Evolutionary conservation across 2,797 vertebrate genomes (phyloP).

Genomic region (Crocidura indochinensis): DNA sequence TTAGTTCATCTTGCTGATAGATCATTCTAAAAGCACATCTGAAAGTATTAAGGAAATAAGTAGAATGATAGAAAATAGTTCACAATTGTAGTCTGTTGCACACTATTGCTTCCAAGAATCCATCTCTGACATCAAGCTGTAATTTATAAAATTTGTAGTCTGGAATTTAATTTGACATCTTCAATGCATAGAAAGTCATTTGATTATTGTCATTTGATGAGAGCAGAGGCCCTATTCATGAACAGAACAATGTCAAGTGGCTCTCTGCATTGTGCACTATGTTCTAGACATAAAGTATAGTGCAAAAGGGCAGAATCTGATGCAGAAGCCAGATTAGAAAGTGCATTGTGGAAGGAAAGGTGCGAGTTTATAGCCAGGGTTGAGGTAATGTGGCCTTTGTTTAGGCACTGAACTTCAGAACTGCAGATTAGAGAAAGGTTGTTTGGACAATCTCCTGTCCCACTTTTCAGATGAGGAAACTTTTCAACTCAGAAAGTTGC

Average conservation of each 20-base stretch:
- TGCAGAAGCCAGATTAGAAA: background rate
- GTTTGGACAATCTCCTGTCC: background rate
- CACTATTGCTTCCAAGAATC: slow-evolving; percentile 26
- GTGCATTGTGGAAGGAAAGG: slow-evolving; percentile 17
- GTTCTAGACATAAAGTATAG: background rate
- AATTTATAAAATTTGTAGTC: slow-evolving; percentile 43
- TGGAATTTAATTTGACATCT: slow-evolving; percentile 17
- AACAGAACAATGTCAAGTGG: slow-evolving; percentile 32
- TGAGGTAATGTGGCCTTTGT: slow-evolving; percentile 7
- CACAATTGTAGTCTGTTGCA: slow-evolving; percentile 29
- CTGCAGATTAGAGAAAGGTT: background rate
- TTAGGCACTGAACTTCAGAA: background rate
- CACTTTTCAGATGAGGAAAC: slow-evolving; percentile 35
- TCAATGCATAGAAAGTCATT: slow-evolving; percentile 39
- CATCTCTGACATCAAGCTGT: background rate
- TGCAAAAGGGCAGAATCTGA: background rate
- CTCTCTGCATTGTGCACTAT: background rate
- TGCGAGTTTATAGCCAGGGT: background rate
- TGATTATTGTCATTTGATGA: slow-evolving; percentile 60
- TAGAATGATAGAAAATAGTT: slow-evolving; percentile 40
- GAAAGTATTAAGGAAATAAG: slow-evolving; percentile 50
- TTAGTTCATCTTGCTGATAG: background rate
- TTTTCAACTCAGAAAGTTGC: background rate
- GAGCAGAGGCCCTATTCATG: slow-evolving; percentile 24
- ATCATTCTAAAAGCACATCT: slow-evolving; percentile 3